Percentiles rank a stretch among this genome's conserved stretches.
Evolutionary conservation across 2,113 vertebrate genomes (phyloP).

Genomic region (Corynorhinus townsendii): DNA sequence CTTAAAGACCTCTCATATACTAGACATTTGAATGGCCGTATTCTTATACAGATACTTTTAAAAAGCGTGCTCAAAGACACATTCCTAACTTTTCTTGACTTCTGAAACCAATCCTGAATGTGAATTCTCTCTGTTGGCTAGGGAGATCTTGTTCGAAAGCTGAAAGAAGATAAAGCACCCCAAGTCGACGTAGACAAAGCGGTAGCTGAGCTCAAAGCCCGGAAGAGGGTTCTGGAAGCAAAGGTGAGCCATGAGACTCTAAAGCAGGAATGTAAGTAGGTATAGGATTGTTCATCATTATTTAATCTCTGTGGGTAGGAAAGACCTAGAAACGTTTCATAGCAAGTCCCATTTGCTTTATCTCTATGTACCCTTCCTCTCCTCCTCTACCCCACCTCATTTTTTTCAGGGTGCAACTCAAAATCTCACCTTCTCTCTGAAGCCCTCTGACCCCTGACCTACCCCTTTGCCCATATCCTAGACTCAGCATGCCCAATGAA

Average conservation of each 20-base stretch:
- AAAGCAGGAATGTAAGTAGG: background rate
- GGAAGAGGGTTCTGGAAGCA: conserved; percentile 91
- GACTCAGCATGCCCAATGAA: background rate
- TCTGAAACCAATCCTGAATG: background rate
- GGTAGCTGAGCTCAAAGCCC: conserved; percentile 94
- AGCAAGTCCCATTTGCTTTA: background rate
- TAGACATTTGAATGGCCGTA: background rate
- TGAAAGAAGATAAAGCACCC: conserved; percentile 93
- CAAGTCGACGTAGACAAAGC: conserved; percentile 94
- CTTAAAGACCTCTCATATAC: background rate
- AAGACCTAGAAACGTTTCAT: background rate
- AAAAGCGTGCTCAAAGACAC: background rate
- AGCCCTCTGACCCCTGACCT: background rate
- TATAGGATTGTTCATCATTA: background rate
- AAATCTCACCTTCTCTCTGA: background rate
- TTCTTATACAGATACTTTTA: background rate
- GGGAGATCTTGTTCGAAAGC: conserved; percentile 94
- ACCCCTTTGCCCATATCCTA: background rate
- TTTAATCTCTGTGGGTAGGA: background rate
- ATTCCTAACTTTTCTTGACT: background rate
- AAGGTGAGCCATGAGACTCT: conserved; percentile 83
- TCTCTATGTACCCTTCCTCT: background rate
- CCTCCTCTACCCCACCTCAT: background rate
- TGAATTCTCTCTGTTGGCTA: conserved; percentile 61
- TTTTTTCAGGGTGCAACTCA: background rate